A percentile compares a stretch with the other conserved stretches of the same genome.
Evolutionary conservation across 2,888 invertebrate genomes (phyloP).

Genomic region (Druceiella hillmani): DNA sequence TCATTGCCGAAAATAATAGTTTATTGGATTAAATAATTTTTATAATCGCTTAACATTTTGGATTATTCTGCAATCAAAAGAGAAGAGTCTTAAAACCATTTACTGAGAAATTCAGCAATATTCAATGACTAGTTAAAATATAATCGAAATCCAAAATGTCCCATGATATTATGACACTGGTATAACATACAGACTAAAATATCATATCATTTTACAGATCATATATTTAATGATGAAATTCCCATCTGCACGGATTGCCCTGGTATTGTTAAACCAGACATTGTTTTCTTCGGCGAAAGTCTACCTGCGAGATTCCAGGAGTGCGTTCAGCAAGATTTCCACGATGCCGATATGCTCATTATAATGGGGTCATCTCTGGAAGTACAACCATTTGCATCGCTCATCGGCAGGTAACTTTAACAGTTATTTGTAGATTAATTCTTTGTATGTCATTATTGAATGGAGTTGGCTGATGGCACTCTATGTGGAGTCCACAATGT

Average conservation of each 20-base stretch:
- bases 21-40: no score
- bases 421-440: constrained; percentile 2
- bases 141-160: no score
- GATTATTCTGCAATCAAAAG: no score
- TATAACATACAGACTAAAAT: no score
- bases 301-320: constrained; percentile 74
- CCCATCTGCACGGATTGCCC: constrained; percentile 74
- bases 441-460: constrained; percentile 29
- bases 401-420: constrained; percentile 65
- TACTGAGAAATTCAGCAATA: no score
- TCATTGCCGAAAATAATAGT: no score
- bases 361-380: constrained; percentile 93
- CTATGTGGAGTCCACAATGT: no score
- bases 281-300: constrained; percentile 93
- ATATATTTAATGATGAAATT: constrained; percentile 62
- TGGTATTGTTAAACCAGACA: constrained; percentile 88
- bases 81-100: no score
- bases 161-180: no score
- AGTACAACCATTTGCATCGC: constrained; percentile 91
- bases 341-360: constrained; percentile 83
- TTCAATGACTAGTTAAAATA: no score
- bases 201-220: constrained; percentile 60
- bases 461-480: no score
- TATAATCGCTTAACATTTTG: no score
- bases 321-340: constrained; percentile 68